A percentile compares a stretch with the other conserved stretches of the same genome.
These are phyloP conservation scores for Urocynchramus pylzowi DNA, from an alignment of 2,113 vertebrate genomes.

Conservation along the genomic window DNA sequence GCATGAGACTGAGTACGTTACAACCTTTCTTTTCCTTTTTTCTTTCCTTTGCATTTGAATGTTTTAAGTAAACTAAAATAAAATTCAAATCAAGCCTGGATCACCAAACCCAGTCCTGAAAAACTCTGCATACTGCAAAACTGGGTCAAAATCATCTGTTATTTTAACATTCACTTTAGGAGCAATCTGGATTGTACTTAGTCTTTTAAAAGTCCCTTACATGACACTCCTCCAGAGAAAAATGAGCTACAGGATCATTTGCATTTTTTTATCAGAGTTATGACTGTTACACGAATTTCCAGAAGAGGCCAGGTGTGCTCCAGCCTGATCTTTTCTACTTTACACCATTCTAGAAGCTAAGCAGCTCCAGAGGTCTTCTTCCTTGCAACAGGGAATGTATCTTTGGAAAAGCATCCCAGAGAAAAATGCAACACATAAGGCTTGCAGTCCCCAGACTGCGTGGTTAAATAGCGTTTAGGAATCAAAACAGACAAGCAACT, in stretches of 20 bases:
- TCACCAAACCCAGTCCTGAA: not conserved
- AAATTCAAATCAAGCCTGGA: not conserved
- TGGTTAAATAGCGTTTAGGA: conserved; percentile 26
- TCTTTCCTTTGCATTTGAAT: not conserved
- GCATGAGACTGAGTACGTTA: not conserved
- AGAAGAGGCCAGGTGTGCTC: not conserved
- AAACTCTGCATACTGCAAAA: not conserved
- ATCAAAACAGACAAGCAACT: conserved; percentile 46
- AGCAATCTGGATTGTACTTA: not conserved
- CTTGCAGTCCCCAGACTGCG: not conserved
- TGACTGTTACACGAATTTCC: not conserved
- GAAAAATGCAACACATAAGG: not conserved
- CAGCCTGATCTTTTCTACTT: not conserved
- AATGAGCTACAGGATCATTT: not conserved
- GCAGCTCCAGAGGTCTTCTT: not conserved
- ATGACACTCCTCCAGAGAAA: not conserved
- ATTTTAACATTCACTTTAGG: not conserved
- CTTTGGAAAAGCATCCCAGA: not conserved
- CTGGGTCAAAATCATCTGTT: not conserved
- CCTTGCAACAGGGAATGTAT: not conserved
- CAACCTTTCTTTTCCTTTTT: not conserved
- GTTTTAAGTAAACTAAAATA: not conserved
- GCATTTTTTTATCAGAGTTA: not conserved
- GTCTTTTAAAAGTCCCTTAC: not conserved
- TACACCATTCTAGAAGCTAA: not conserved